Evolutionary conservation across 1,140 invertebrate species (phyloP), one percentile per base, ranked within the genome.

Genomic region (Drosophila bocqueti): DNA sequence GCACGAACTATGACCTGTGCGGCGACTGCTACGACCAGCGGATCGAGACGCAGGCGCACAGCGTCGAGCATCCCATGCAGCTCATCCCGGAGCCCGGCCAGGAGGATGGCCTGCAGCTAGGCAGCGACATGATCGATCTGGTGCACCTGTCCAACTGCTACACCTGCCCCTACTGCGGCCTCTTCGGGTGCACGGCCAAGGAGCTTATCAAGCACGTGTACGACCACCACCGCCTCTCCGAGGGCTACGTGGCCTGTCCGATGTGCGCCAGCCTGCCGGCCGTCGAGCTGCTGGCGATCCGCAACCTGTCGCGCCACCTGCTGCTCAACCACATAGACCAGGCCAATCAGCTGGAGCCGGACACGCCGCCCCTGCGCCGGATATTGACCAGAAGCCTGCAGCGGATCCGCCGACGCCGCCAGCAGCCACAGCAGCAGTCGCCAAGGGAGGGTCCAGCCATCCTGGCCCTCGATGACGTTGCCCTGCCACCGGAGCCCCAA

Each of bases 81-180:
- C 47, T 89, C 15, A 65, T 90, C 0, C 36, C 59, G 0, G 62
- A 47, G 1, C 52, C 47, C 11, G 73, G 65, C 2, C 43, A 47
- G 46, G 45, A 47, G n/a, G 50, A 52, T 0, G 66, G 47, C 4
- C 31, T 76, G 16, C 16, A 76, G 15, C 34, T 62, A 7, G 54
- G 49, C 29, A 66, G 74, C 5, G 78, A 73, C 2, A 15, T 68
- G 34, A 15, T 79, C 1, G 85, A 89, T 0, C 29, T 79, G 13
- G 46, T 89, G 29, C 78, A 89, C 24, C 42, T 89, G n/a, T 47
- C 75, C 49, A 85, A 89, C 34, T 91, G 78, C 67, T 89, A 82
- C 31, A 76, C 78, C 6, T 89, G 85, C 11, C 85, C 85, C 13
- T 82, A 85, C 15, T 89, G 85, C 42, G 75, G 75, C 13, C 13